Base-by-base conservation (phyloP, 2,888 invertebrate species). In the Pasiphila rectangulata region DNA sequence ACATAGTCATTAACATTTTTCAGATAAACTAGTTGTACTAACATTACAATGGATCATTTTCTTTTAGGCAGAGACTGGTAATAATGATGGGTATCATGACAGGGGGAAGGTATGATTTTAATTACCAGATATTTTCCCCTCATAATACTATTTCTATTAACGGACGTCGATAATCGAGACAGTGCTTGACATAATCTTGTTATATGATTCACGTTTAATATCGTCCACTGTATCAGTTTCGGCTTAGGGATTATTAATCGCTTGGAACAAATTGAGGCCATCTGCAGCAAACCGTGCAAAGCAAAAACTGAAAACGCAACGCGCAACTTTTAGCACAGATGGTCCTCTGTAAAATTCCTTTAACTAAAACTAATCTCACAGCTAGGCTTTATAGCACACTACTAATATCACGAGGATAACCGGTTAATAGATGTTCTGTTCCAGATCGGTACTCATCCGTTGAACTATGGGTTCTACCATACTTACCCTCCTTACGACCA, bases 391-490 rank as follows among this genome's bases (percentile, higher is more conserved):
- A 70, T 24, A 56, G 79, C 80, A 81, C 85, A 32, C 44, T 69
- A 75, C 67, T 77, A 74, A 74, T 62, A 65, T 52, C 67, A 67
- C 56, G 63, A 62, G 54, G 77, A 73, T 87, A 83, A 88, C 76
- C 74, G 54, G 75, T 83, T 88, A 85, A 88, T 66, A 89, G 88
- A 75, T 82, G 75, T 88, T 88, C 79, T 84, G 80, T 81, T 81
- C 78, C 75, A 92, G 92, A 90, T 93, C 64, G 93, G 94, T 64
- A 90, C 93, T 60, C 94, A 90, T 80, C 93, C 94, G 74, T 68
- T 94, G 51, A 94, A 92, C 83, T 95, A 95, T 69, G 95, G 95
- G 12, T 90, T 94, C 37, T 94, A 95, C 72, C 92, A 93, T 51
- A 74, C 90, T 2, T 88, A 90, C 44, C 89, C 87, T 9, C 72